Percentiles rank a stretch among this genome's conserved stretches.
Evolutionary conservation across 2,888 invertebrate genomes (phyloP).

Genomic region (Eristalinus sepulchralis): DNA sequence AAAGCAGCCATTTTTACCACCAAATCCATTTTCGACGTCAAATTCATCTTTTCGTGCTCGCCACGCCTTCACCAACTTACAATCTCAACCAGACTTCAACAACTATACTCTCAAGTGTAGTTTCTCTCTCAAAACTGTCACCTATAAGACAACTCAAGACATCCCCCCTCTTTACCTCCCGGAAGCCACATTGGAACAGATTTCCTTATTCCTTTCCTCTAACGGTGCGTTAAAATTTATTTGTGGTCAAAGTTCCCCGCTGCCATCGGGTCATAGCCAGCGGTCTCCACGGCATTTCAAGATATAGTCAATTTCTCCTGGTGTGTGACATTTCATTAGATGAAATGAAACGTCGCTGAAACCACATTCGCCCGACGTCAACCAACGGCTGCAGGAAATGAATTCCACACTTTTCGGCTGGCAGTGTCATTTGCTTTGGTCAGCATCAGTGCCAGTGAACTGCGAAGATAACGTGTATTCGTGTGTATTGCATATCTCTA

Average conservation of each 20-base stretch:
- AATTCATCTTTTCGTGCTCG: too few species aligned
- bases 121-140: too few species aligned
- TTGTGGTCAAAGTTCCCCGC: not conserved
- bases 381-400: conserved; percentile 34
- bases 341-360: not conserved
- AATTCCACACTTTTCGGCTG: conserved; percentile 29
- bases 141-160: too few species aligned
- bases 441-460: conserved; percentile 55
- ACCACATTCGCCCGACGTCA: not conserved
- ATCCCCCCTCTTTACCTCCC: too few species aligned
- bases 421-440: conserved; percentile 51
- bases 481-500: conserved; percentile 30
- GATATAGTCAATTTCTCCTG: not conserved
- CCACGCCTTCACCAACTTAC: too few species aligned
- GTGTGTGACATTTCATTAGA: not conserved
- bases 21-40: too few species aligned
- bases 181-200: too few species aligned
- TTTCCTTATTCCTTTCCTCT: too few species aligned
- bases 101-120: too few species aligned
- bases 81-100: too few species aligned
- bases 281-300: not conserved
- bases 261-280: not conserved
- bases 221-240: not conserved
- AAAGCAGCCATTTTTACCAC: too few species aligned
- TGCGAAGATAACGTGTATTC: conserved; percentile 51